Percentiles rank a stretch among this genome's conserved stretches.
phyloP scores from a whole-genome alignment of 2,113 vertebrate genomes.

The Melanerpes aurifrons region DNA sequence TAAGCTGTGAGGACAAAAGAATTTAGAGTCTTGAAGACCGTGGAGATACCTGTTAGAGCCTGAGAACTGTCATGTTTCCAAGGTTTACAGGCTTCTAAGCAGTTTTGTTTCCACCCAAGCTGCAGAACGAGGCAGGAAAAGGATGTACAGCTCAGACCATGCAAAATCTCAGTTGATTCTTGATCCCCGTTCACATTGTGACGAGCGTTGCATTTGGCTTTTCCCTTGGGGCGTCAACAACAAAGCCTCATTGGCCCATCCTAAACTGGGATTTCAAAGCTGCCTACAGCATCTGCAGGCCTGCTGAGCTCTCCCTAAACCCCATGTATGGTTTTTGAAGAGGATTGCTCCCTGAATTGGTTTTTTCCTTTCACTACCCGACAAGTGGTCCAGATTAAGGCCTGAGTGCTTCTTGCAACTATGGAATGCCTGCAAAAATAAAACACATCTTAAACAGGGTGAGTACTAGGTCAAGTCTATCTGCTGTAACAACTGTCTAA shows the following conservation, averaged over 20 bases:
- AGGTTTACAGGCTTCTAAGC: not conserved
- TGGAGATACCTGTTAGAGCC: not conserved
- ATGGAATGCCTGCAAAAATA: conserved; percentile 36
- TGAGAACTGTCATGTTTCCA: not conserved
- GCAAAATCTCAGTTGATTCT: not conserved
- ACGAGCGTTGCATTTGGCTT: not conserved
- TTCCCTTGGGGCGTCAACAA: not conserved
- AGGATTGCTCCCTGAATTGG: not conserved
- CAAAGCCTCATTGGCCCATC: not conserved
- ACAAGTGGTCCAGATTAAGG: conserved; percentile 41
- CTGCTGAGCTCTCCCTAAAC: conserved; percentile 2
- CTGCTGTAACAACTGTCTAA: not conserved
- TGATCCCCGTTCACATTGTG: not conserved
- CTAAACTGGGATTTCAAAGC: conserved; percentile 26
- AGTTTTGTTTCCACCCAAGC: not conserved
- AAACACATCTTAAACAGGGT: conserved; percentile 44
- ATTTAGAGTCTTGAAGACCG: not conserved
- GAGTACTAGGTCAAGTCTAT: conserved; percentile 24
- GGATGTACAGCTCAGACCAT: not conserved
- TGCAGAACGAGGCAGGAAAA: not conserved
- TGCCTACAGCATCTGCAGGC: conserved; percentile 10
- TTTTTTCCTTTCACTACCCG: not conserved
- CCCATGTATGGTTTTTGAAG: not conserved
- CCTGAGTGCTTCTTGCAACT: conserved; percentile 35
- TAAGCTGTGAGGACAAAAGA: not conserved